Conservation (phyloP, 2,888 invertebrate species). For the Pimpla rufipes region DNA sequence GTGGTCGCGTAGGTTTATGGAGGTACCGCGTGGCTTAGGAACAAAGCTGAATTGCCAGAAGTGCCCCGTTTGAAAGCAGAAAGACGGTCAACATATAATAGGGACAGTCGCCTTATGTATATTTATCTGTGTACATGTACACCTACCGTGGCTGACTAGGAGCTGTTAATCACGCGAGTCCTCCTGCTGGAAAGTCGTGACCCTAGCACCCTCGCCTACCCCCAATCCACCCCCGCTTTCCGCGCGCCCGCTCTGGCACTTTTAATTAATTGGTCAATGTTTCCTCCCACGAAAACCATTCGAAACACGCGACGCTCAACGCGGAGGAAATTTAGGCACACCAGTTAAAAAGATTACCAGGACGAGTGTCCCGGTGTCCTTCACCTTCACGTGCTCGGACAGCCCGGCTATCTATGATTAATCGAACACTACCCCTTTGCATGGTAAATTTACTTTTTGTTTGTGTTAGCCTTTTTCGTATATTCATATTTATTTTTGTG, state of each 20-base stretch:
- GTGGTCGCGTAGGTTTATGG: too few species aligned
- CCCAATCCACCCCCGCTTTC: conserved; percentile 14
- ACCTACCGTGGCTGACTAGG: neutral
- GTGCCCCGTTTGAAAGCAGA: neutral
- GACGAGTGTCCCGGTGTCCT: neutral
- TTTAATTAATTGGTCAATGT: conserved; percentile 61
- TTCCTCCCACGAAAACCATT: conserved; percentile 29
- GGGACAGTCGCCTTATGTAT: conserved; percentile 2
- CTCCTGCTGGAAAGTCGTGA: neutral
- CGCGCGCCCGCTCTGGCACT: conserved; percentile 32
- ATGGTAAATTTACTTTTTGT: neutral
- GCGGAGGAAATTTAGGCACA: neutral
- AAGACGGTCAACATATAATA: neutral
- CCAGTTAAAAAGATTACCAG: neutral
- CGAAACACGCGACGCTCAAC: conserved; percentile 36
- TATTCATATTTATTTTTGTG: neutral
- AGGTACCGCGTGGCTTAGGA: too few species aligned
- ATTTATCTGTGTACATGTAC: conserved; percentile 3
- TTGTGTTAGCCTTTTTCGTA: neutral
- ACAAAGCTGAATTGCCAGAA: too few species aligned
- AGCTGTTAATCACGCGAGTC: neutral
- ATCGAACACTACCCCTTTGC: neutral
- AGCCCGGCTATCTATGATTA: neutral
- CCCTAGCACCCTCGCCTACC: neutral
- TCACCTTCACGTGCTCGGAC: neutral